phyloP scores from a whole-genome alignment of 2,113 vertebrate species.

The Tretioscincus oriximinensis region DNA sequence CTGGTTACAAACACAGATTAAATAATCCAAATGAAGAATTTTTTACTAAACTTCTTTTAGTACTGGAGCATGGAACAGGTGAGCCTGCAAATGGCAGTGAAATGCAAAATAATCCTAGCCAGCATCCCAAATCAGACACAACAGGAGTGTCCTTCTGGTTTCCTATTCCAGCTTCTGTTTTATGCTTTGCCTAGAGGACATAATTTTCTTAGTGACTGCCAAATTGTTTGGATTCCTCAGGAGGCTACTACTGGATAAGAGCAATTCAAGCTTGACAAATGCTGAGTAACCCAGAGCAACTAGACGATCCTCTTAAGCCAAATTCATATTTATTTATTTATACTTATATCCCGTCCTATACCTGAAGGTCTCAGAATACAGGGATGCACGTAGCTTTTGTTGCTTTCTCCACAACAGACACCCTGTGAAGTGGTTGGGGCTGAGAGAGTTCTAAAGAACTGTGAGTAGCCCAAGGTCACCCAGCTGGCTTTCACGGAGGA shows the following conservation, averaged over 20 bases:
- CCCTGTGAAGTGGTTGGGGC: too few relatives aligned
- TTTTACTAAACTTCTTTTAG: neutral
- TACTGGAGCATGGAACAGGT: neutral
- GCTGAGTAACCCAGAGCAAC: too few relatives aligned
- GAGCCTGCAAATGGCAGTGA: neutral
- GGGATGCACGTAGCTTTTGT: too few relatives aligned
- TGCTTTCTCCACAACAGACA: too few relatives aligned
- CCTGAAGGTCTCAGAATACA: too few relatives aligned
- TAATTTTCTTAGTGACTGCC: neutral
- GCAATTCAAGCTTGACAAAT: too few relatives aligned
- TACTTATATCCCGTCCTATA: too few relatives aligned
- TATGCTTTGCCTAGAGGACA: neutral
- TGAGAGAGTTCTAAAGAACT: too few relatives aligned
- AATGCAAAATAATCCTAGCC: neutral
- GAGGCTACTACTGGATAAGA: neutral
- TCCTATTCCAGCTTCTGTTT: neutral
- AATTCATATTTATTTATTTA: too few relatives aligned
- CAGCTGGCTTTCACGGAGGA: too few relatives aligned
- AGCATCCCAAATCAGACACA: neutral
- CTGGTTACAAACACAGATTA: neutral
- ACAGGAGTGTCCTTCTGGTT: neutral
- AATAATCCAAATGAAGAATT: neutral
- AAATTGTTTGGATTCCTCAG: neutral
- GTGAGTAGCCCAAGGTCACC: too few relatives aligned
- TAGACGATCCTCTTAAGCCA: too few relatives aligned